Evolutionary conservation across 2,113 vertebrate species (phyloP).

Genomic region (Mionectes macconnelli): DNA sequence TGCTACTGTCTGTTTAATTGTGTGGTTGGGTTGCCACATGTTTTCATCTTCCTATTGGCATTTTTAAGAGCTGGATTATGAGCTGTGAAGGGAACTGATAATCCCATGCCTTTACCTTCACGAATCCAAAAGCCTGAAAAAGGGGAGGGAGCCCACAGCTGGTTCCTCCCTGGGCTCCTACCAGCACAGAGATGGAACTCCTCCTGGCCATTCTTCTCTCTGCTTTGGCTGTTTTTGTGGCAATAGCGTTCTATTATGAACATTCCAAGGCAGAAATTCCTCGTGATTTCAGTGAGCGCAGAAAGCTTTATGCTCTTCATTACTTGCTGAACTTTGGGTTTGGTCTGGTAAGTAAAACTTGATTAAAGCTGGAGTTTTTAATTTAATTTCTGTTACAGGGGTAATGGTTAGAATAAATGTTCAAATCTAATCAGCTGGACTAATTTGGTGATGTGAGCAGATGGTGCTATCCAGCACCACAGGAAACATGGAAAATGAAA

Average conservation of each 20-base stretch:
- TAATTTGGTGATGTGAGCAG: neutral
- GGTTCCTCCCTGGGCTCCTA: neutral
- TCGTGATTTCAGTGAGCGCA: neutral
- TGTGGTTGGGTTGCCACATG: neutral
- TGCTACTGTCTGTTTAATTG: neutral
- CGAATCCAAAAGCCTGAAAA: neutral
- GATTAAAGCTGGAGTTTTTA: neutral
- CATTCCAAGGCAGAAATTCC: conserved; percentile 34
- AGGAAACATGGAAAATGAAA: neutral
- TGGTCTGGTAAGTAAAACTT: conserved; percentile 42
- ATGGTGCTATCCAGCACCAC: neutral
- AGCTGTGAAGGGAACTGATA: neutral
- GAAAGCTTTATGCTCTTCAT: neutral
- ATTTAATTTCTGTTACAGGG: neutral
- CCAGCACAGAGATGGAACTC: neutral
- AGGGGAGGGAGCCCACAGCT: neutral
- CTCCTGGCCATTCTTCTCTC: neutral
- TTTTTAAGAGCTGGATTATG: neutral
- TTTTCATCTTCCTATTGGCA: neutral
- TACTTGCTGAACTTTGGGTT: neutral
- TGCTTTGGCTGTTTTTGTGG: neutral
- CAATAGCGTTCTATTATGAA: conserved; percentile 12
- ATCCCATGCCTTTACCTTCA: neutral
- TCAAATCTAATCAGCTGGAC: neutral
- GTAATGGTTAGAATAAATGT: neutral